These are phyloP conservation scores for Zosterops japonicus DNA, from an alignment of 2,113 vertebrate species.

Conservation along the genomic window DNA sequence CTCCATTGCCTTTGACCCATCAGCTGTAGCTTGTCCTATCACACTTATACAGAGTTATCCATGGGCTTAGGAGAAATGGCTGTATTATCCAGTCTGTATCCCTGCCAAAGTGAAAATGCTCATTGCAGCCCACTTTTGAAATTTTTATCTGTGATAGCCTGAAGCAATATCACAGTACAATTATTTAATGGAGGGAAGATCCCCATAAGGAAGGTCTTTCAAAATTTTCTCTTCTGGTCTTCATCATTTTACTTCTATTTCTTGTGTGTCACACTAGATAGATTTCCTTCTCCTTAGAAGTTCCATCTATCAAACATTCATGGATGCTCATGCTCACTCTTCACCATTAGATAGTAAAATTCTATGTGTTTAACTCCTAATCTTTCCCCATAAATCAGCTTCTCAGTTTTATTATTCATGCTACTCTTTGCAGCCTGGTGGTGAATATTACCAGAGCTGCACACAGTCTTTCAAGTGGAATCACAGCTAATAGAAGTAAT, in stretches of 20 bases:
- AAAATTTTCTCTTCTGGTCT: neutral
- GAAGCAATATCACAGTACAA: neutral
- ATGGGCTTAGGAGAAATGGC: neutral
- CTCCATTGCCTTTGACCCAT: neutral
- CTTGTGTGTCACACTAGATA: neutral
- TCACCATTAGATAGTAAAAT: neutral
- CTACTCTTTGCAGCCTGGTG: neutral
- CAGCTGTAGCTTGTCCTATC: neutral
- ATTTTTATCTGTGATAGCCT: neutral
- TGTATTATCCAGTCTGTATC: neutral
- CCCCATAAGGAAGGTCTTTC: neutral
- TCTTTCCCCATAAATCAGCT: neutral
- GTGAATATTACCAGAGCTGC: neutral
- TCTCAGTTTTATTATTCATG: neutral
- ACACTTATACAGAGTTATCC: neutral
- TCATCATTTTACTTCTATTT: neutral
- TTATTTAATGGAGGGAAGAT: neutral
- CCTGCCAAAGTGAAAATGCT: neutral
- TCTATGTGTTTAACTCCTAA: neutral
- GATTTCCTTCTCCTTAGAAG: neutral
- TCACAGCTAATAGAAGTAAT: neutral
- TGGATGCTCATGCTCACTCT: neutral
- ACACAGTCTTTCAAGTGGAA: neutral
- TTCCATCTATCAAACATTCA: neutral
- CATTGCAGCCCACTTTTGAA: neutral